Percentiles rank a stretch among this genome's conserved stretches.
Evolutionary conservation across 2,113 vertebrate genomes (phyloP).

Genomic region (Sturnus vulgaris): DNA sequence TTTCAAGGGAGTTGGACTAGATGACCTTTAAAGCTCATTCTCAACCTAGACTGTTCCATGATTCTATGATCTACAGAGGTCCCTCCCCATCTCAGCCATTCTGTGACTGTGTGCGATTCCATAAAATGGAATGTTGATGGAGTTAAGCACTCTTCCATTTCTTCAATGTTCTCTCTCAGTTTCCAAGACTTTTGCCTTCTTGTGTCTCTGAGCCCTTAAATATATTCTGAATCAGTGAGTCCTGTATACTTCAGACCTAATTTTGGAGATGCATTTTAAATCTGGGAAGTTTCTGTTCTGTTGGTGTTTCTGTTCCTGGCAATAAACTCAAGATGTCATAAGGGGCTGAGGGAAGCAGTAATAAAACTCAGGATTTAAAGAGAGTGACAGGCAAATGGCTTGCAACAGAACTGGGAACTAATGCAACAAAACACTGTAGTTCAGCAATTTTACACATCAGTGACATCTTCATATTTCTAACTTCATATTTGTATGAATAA

Average conservation of each 20-base stretch:
- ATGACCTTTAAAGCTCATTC: neutral
- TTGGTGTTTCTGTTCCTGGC: neutral
- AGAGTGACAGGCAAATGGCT: neutral
- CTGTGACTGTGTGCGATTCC: neutral
- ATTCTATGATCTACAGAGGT: neutral
- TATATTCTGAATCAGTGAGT: neutral
- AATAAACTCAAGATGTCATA: neutral
- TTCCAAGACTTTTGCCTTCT: neutral
- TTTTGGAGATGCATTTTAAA: neutral
- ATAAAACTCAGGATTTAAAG: neutral
- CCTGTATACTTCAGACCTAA: neutral
- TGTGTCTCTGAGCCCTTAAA: neutral
- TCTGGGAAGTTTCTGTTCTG: neutral
- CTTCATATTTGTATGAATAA: neutral
- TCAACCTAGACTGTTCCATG: neutral
- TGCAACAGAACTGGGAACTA: neutral
- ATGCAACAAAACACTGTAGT: neutral
- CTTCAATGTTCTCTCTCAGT: neutral
- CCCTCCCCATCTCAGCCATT: neutral
- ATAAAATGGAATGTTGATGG: neutral
- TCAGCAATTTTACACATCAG: neutral
- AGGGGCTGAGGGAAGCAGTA: neutral
- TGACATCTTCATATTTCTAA: neutral
- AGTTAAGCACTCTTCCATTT: fast-evolving
- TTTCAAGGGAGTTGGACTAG: neutral